These are phyloP conservation scores for Schizopygopsis malacanthus DNA, from an alignment of 2,797 vertebrate species.

Conservation along the genomic window DNA sequence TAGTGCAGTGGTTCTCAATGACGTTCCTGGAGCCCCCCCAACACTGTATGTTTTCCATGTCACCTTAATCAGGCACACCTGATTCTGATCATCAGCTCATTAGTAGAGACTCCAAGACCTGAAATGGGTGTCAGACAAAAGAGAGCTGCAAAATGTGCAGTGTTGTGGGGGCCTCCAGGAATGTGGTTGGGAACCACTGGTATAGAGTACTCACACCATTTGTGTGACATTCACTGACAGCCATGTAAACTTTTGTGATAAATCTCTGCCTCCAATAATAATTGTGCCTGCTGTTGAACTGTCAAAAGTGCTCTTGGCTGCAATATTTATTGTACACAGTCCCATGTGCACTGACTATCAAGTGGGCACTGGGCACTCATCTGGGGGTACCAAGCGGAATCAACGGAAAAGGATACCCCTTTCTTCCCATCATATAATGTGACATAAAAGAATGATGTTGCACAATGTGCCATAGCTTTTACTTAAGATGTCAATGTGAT, in stretches of 20 bases:
- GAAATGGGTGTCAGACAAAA: too few relatives aligned
- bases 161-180: too few relatives aligned
- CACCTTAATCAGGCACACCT: too few relatives aligned
- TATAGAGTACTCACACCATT: not conserved
- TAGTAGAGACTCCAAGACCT: too few relatives aligned
- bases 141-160: too few relatives aligned
- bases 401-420: not conserved
- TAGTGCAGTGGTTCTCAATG: not conserved
- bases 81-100: too few relatives aligned
- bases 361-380: not conserved
- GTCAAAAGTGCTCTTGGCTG: not conserved
- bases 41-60: too few relatives aligned
- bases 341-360: not conserved
- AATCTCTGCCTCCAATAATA: not conserved
- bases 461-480: not conserved
- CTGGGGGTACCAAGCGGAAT: not conserved
- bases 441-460: not conserved
- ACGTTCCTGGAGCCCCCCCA: too few relatives aligned
- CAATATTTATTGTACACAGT: not conserved
- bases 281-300: not conserved
- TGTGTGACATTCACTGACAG: not conserved
- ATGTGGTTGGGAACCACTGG: too few relatives aligned
- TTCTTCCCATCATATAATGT: not conserved
- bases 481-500: not conserved
- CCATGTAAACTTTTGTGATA: not conserved